A percentile compares a stretch with the other conserved stretches of the same genome.
Evolutionary conservation across 2,113 vertebrate species (phyloP).

Genomic region (Oncorhynchus mykiss): DNA sequence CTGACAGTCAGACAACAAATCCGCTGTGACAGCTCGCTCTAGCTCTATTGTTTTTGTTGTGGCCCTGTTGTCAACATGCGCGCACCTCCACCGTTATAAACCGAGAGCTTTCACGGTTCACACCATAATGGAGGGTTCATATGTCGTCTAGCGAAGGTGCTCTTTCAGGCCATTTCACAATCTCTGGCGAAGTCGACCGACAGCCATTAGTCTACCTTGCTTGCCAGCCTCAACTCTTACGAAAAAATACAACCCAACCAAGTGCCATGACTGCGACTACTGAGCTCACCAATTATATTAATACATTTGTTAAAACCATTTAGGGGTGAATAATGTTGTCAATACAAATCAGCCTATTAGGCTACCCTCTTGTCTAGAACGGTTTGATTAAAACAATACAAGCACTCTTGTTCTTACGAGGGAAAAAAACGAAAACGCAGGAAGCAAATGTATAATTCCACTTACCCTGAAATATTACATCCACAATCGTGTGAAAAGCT

Average conservation of each 20-base stretch:
- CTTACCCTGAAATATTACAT: conserved; percentile 71
- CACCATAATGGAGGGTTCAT: not conserved
- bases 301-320: not conserved
- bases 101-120: too few species aligned
- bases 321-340: too few species aligned
- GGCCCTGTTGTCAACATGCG: conserved; percentile 1
- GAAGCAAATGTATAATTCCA: conserved; percentile 76
- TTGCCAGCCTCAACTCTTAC: conserved; percentile 20
- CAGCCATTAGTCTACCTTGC: conserved; percentile 66
- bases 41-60: conserved; percentile 1
- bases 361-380: conserved; percentile 9
- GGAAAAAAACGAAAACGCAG: conserved; percentile 63
- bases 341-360: too few species aligned
- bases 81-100: conserved; percentile 3
- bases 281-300: not conserved
- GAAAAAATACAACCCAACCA: conserved; percentile 4
- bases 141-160: conserved; percentile 6
- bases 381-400: conserved; percentile 43
- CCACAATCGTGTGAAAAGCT: conserved; percentile 38
- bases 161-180: conserved; percentile 64
- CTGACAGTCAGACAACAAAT: not conserved
- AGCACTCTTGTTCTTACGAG: conserved; percentile 41
- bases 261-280: not conserved
- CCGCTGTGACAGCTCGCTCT: conserved; percentile 8
- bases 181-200: conserved; percentile 65